phyloP scores from a whole-genome alignment of 2,113 vertebrate species.

The Genyomyrus donnyi region DNA sequence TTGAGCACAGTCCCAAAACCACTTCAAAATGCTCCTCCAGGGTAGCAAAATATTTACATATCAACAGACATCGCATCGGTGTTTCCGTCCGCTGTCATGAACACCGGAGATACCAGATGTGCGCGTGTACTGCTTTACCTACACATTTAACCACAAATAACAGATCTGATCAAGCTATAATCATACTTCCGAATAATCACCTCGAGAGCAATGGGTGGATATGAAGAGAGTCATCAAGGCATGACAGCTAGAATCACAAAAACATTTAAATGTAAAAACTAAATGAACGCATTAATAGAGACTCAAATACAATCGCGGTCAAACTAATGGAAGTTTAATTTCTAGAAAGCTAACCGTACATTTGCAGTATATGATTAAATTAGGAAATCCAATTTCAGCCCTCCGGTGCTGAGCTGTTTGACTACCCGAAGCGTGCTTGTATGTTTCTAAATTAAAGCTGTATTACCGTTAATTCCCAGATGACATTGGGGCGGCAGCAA shows the following conservation, averaged over 20 bases:
- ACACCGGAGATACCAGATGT: not conserved
- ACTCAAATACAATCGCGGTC: not conserved
- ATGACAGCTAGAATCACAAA: not conserved
- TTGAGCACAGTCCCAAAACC: not conserved
- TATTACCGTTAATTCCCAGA: constrained; percentile 1
- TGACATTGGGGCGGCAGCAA: not conserved
- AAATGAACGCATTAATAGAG: not conserved
- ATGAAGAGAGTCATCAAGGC: not conserved
- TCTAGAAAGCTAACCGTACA: not conserved
- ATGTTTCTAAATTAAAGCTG: constrained; percentile 3
- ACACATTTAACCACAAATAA: not conserved
- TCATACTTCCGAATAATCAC: not conserved
- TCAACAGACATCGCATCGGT: not conserved
- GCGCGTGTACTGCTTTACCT: not conserved
- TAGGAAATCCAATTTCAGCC: constrained; percentile 7
- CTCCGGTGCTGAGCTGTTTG: not conserved
- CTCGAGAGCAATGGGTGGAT: not conserved
- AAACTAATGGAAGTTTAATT: constrained; percentile 6
- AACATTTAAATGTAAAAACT: not conserved
- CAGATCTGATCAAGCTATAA: not conserved
- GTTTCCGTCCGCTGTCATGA: not conserved
- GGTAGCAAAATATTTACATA: not conserved
- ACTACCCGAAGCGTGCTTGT: not conserved
- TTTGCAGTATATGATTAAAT: constrained; percentile 13
- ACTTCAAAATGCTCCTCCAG: not conserved